Evolutionary conservation across 2,797 vertebrate species (phyloP).

Genomic region (Nannoperca obscura): DNA sequence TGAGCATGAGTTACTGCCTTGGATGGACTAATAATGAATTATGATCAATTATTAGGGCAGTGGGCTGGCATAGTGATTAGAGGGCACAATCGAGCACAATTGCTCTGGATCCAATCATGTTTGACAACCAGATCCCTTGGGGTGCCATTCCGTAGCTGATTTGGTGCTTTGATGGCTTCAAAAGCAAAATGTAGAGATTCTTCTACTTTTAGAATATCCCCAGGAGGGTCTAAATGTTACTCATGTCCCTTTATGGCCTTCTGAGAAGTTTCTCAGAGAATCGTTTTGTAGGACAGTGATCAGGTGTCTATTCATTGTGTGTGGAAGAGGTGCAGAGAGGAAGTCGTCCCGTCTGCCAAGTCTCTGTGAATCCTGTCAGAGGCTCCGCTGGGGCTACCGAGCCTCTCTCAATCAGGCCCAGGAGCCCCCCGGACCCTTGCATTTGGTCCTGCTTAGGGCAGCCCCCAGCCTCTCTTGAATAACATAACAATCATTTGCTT

Average conservation of each 20-base stretch:
- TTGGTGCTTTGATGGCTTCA: neutral
- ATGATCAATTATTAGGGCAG: conserved; percentile 42
- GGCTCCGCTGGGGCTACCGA: conserved; percentile 62
- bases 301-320: conserved; percentile 25
- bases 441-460: conserved; percentile 81
- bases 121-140: conserved; percentile 32
- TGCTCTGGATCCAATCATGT: conserved; percentile 40
- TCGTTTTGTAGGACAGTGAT: conserved; percentile 1
- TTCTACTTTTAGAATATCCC: neutral
- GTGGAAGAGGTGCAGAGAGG: conserved; percentile 51
- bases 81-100: conserved; percentile 32
- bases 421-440: conserved; percentile 69
- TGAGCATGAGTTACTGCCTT: conserved; percentile 57
- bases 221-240: neutral
- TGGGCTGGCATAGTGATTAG: conserved; percentile 39
- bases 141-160: conserved; percentile 26
- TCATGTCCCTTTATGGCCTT: conserved; percentile 15
- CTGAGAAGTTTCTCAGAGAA: neutral
- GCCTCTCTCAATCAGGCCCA: conserved; percentile 65
- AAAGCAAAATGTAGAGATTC: neutral
- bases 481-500: conserved; percentile 70
- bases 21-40: conserved; percentile 54
- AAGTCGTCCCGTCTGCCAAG: conserved; percentile 64
- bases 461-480: conserved; percentile 59
- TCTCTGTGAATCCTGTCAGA: conserved; percentile 55